Base-by-base conservation (phyloP, 2,797 vertebrate genomes). In the Bucorvus abyssinicus region DNA sequence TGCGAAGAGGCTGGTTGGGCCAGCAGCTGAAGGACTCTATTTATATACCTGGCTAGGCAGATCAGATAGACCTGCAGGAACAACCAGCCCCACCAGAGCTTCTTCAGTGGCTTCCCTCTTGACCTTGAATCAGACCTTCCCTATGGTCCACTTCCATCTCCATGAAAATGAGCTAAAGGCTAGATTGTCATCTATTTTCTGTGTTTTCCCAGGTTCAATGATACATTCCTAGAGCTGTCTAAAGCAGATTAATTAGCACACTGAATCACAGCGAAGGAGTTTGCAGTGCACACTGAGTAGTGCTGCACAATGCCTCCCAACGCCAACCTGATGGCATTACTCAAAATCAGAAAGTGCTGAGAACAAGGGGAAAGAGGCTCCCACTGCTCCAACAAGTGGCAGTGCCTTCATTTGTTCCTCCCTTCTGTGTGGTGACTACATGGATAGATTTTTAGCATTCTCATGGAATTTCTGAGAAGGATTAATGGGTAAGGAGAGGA, bases 41-140 rank as follows among this genome's bases (percentile, higher is more conserved):
- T 96, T 96, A 93, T 97, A 96, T 96, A 89, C 82, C 83, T 61
- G 67, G 70, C 63, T 65, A 34, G 44, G 61, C 80, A 96, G 95
- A 97, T 42, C 95, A 96, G 96, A 96, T 88, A 95, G 94, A 93
- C 47, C 63, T 26, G 47, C 40, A 40, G 70, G 45, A 95, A 71
- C 76, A 75, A 52, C 14, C 13, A 83, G 75, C 26, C 32, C 36
- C 74, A 64, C 42, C 76, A 55, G 16, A 30, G 45, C 38, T 44
- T 60, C 88, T 81, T 88, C 92, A 75, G 50, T 53, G 80, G 90
- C 84, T 92, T 94, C 84, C 74, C 47, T 59, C 86, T 70, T 47
- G 87, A 97, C 97, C 95, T 98, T 96, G 95, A 92, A 88, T 88
- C 60, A 90, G 68, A 86, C 88, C 92, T 95, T 90, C 88, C 61